Conservation (phyloP, 2,797 vertebrate genomes). For the Sebastes wilsoni region DNA sequence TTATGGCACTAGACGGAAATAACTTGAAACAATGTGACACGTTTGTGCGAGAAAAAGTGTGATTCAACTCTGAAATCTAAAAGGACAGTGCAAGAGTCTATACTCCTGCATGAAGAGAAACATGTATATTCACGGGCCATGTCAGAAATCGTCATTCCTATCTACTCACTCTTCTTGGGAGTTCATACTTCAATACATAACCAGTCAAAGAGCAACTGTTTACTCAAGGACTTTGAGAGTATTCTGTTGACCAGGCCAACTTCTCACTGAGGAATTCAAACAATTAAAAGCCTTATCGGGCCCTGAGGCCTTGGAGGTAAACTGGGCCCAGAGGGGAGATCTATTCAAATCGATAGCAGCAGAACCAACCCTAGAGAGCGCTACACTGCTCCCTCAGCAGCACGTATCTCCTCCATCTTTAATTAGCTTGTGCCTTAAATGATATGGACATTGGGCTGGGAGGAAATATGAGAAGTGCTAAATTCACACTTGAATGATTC, state of each 20-base stretch:
- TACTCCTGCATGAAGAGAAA: neutral
- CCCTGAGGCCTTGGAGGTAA: constrained; percentile 28
- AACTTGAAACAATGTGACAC: constrained; percentile 7
- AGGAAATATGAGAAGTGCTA: constrained; percentile 36
- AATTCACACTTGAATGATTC: constrained; percentile 19
- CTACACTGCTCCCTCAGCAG: constrained; percentile 34
- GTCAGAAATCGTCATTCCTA: neutral
- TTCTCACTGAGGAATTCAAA: constrained; percentile 42
- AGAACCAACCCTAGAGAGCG: constrained; percentile 20
- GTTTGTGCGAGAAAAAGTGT: neutral
- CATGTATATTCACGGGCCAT: neutral
- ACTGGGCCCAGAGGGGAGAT: constrained; percentile 58
- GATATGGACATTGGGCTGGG: constrained; percentile 17
- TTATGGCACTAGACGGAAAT: constrained; percentile 44
- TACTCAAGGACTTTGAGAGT: neutral
- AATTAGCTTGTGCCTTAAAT: constrained; percentile 53
- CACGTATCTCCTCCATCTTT: constrained; percentile 55
- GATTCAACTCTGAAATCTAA: neutral
- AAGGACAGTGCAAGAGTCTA: neutral
- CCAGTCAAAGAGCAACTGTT: neutral
- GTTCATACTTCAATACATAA: neutral
- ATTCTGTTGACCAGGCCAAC: constrained; percentile 3
- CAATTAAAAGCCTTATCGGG: constrained; percentile 53
- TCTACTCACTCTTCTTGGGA: neutral
- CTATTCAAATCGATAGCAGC: constrained; percentile 48